Percentiles rank a stretch among this genome's conserved stretches.
phyloP scores from a whole-genome alignment of 2,113 vertebrate genomes.

The Gnathonemus longibarbis region DNA sequence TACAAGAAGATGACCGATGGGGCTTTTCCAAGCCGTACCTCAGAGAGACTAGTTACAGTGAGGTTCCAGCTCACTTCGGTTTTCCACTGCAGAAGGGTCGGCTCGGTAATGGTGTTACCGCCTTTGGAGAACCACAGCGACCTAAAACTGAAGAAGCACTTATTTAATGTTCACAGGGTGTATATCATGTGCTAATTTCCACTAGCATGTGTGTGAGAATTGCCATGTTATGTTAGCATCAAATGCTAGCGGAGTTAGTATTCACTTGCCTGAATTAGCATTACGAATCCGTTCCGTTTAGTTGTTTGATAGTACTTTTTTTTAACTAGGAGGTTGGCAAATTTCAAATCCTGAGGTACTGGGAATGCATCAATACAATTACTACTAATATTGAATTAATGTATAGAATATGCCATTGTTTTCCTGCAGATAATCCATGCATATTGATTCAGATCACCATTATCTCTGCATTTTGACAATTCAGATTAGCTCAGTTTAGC shows the following conservation, averaged over 20 bases:
- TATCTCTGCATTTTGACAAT: not conserved
- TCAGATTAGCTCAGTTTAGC: not conserved
- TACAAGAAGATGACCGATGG: not conserved
- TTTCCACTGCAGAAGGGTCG: not conserved
- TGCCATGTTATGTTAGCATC: not conserved
- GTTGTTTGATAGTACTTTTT: not conserved
- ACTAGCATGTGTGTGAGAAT: not conserved
- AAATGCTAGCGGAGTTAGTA: not conserved
- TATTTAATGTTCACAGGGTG: not conserved
- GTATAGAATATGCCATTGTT: not conserved
- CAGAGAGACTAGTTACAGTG: not conserved
- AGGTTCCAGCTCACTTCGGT: not conserved
- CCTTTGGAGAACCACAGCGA: not conserved
- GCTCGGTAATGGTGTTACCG: not conserved
- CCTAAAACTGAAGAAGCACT: not conserved
- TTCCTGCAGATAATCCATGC: not conserved
- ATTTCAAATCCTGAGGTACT: not conserved
- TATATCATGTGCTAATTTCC: not conserved
- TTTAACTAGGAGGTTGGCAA: not conserved
- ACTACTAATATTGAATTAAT: not conserved
- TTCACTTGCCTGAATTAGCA: not conserved
- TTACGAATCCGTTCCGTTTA: not conserved
- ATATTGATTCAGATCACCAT: not conserved
- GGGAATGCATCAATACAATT: not conserved
- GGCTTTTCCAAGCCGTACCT: not conserved